Evolutionary conservation across 2,113 vertebrate species (phyloP), one percentile per base, ranked within the genome.

Genomic region (Ptychochromis oligacanthus): DNA sequence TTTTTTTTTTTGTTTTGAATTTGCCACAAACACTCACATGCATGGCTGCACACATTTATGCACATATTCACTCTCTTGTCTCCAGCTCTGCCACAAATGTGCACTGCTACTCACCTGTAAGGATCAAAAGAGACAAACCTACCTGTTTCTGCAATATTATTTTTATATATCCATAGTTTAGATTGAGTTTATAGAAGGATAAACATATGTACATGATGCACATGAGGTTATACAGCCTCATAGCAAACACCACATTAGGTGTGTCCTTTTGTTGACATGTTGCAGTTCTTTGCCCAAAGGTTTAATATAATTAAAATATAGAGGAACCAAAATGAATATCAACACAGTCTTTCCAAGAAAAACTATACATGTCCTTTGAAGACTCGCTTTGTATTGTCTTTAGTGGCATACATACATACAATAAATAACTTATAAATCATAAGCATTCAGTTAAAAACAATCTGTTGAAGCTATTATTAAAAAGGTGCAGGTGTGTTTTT

Each of bases 11-110:
- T n/a, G n/a, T n/a, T n/a, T 26, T n/a, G 52, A 89, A 74, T 75
- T 85, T 82, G 72, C 57, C 86, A 82, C 59, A 78, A 75, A 85
- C 55, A 57, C 87, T 88, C 54, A 60, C 59, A 88, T 18, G 84
- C 87, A 83, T 88, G 89, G 56, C 67, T 82, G 77, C 84, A 85
- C 81, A 57, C 28, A 12, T 56, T 49, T 60, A 46, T 72, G 58
- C 74, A 40, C 77, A 64, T 40, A 60, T 57, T 70, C 81, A 76
- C 80, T 81, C 82, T 77, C 31, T 72, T 28, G 46, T 67, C 26
- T 75, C 52, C 20, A 36, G 61, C 67, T 74, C 77, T 64, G 70
- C 56, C 60, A 75, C 26, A 85, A 77, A 67, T 43, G 64, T 49
- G 54, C 31, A 12, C 59, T n/a, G 49, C 52, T 70, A 17, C 36